Evolutionary conservation across 2,797 vertebrate species (phyloP).

Genomic region (Parambassis ranga): DNA sequence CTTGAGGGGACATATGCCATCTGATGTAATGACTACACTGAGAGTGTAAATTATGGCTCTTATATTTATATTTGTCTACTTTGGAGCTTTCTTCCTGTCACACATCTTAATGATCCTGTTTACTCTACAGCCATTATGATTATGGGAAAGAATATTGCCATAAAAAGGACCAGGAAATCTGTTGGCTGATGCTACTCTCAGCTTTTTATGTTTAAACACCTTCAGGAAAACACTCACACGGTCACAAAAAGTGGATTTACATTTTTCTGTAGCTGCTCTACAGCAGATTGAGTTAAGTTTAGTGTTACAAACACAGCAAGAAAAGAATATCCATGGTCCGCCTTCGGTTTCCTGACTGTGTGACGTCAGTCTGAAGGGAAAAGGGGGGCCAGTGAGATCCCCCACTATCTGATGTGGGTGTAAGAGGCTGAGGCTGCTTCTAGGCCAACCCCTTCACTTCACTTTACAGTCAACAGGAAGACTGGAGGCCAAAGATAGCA

Average conservation of each 20-base stretch:
- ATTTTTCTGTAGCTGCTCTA: slow-evolving; percentile 42
- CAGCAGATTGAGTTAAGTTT: slow-evolving; percentile 55
- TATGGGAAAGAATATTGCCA: slow-evolving; percentile 2
- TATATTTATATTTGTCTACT: neutral
- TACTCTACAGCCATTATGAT: slow-evolving; percentile 25
- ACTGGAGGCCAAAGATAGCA: slow-evolving; percentile 54
- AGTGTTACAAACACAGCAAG: slow-evolving; percentile 54
- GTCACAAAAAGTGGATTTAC: slow-evolving; percentile 56
- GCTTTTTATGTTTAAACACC: neutral
- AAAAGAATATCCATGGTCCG: slow-evolving; percentile 46
- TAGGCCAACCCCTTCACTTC: slow-evolving; percentile 70
- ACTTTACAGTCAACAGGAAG: slow-evolving; percentile 82
- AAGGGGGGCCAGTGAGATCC: slow-evolving; percentile 46
- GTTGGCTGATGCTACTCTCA: slow-evolving; percentile 10
- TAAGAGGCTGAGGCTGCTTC: slow-evolving; percentile 58
- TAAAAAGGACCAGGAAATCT: slow-evolving; percentile 45
- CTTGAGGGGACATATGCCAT: too few relatives aligned
- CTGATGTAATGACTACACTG: neutral
- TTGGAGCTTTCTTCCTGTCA: neutral
- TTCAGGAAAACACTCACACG: neutral
- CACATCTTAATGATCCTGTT: slow-evolving; percentile 36
- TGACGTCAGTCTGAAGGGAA: slow-evolving; percentile 61
- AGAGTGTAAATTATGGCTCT: too few relatives aligned
- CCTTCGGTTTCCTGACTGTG: slow-evolving; percentile 66
- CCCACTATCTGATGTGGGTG: slow-evolving; percentile 58